Evolutionary conservation across 2,888 invertebrate genomes (phyloP), one percentile per base, ranked within the genome.

Genomic region (Meteorus colon): DNA sequence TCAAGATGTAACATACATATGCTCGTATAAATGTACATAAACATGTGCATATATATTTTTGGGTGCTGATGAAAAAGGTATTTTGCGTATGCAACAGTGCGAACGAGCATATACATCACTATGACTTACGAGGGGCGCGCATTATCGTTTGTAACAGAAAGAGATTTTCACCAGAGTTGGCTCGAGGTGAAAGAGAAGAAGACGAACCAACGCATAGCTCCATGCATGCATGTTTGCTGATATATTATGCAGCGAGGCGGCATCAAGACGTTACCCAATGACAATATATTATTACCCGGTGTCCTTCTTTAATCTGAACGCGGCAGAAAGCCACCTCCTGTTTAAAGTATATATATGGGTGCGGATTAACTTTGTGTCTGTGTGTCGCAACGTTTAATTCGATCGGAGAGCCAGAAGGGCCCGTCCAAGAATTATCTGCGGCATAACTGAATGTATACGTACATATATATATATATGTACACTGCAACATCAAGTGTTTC

Each of bases 111-210:
- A 84, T 87, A 84, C 84, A 86, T 86, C 85, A 85, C 82, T 83
- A 83, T 86, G 87, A 87, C 83, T 87, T 87, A 87, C 84, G 87
- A 84, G 84, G 84, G 82, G 84, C 55, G 19, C 55, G 19, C 84
- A 85, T 86, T 87, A 86, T 83, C 84, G 84, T 81, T 80, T 77
- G 75, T 81, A 59, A 69, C 69, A 66, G 67, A 74, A 73, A 69
- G 45, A n/a, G 27, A 19, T 48, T 51, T 66, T 74, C 41, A 66
- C 37, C 48, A 69, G 72, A 31, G 55, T 73, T 62, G 45, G 69
- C 34, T 55, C 37, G 59, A 68, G 31, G 55, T 68, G 75, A 76
- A 74, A 78, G 71, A 75, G 74, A 62, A 73, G 68, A 63, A 69
- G 37, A 60, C 37, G 48, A 65, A 37, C 27, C 24, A 72, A 75